phyloP scores from a whole-genome alignment of 2,113 vertebrate species.

The Notechis scutatus region DNA sequence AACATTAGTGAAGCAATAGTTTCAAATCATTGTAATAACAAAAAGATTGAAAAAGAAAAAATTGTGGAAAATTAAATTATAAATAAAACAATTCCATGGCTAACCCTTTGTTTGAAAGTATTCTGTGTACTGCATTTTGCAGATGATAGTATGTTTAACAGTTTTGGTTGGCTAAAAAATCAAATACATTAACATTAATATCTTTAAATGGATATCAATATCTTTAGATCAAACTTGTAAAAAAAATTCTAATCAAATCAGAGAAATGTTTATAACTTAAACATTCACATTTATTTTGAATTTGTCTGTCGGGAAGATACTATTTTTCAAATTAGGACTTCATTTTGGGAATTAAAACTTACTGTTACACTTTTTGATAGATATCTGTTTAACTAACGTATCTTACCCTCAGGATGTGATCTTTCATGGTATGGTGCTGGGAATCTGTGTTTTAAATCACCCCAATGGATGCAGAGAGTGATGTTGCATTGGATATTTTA shows the following conservation, averaged over 20 bases:
- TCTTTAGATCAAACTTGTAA: not conserved
- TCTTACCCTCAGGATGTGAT: constrained; percentile 68
- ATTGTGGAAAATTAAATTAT: not conserved
- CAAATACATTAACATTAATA: not conserved
- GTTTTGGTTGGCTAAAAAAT: not conserved
- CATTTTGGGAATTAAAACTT: constrained; percentile 18
- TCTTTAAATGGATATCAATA: not conserved
- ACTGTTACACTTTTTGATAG: not conserved
- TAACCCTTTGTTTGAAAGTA: not conserved
- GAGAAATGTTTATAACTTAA: not conserved
- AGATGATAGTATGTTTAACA: not conserved
- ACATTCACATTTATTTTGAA: not conserved
- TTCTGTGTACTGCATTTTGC: not conserved
- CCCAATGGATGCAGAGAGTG: constrained; percentile 95
- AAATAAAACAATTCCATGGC: not conserved
- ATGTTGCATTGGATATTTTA: constrained; percentile 96
- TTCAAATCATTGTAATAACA: not conserved
- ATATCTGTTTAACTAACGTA: constrained; percentile 24
- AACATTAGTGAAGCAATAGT: not conserved
- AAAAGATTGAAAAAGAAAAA: not conserved
- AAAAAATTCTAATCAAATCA: not conserved
- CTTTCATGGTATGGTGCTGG: constrained; percentile 71
- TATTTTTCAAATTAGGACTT: constrained; percentile 23
- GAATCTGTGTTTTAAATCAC: constrained; percentile 69
- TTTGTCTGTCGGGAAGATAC: not conserved